Percentiles rank a stretch among this genome's conserved stretches.
These are phyloP conservation scores for Steinernema hermaphroditum DNA, from an alignment of 2,888 invertebrate species.

Conservation along the genomic window DNA sequence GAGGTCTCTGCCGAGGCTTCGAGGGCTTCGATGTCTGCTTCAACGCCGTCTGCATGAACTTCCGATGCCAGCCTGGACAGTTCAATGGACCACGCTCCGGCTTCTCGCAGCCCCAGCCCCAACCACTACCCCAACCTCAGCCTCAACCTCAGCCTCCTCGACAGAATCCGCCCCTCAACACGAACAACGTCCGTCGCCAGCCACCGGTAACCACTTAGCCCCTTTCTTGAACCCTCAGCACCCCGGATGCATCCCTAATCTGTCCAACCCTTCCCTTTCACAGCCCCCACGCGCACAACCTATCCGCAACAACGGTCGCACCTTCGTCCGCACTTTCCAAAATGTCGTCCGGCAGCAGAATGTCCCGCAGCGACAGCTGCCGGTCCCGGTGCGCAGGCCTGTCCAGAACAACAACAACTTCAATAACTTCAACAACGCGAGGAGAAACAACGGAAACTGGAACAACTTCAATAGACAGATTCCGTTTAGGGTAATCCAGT, in stretches of 20 bases:
- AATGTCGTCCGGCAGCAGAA: constrained; percentile 31
- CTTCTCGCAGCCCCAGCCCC: constrained; percentile 9
- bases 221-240: neutral
- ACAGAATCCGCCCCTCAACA: constrained; percentile 33
- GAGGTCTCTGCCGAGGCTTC: constrained; percentile 60
- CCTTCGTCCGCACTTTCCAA: constrained; percentile 39
- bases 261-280: no score
- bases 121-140: constrained; percentile 34
- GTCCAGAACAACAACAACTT: constrained; percentile 17
- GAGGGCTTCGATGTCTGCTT: constrained; percentile 60
- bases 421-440: neutral
- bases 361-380: neutral
- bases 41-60: constrained; percentile 56
- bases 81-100: constrained; percentile 32
- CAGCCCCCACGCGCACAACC: constrained; percentile 12
- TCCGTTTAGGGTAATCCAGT: neutral
- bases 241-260: neutral
- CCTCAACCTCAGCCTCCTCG: constrained; percentile 33
- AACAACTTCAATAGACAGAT: neutral
- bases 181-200: neutral
- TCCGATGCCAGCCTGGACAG: constrained; percentile 59
- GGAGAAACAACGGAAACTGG: neutral
- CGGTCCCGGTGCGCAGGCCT: neutral
- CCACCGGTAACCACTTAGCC: neutral
- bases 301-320: constrained; percentile 37